Evolutionary conservation across 2,797 vertebrate species (phyloP).

Genomic region (Myioborus melanocephalus): DNA sequence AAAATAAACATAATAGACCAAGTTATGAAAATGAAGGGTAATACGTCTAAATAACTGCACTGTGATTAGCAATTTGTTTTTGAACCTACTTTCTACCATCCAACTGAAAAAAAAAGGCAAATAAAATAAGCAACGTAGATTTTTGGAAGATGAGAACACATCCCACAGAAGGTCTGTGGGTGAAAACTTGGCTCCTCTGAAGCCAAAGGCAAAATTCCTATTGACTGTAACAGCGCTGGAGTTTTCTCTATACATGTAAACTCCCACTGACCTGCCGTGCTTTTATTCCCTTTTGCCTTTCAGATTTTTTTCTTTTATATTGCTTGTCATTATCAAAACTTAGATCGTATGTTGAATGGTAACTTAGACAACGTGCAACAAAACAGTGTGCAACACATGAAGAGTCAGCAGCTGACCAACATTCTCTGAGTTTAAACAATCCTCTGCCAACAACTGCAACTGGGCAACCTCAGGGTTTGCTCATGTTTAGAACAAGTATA

Average conservation of each 20-base stretch:
- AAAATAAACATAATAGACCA: constrained; percentile 43
- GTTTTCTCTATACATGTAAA: not conserved
- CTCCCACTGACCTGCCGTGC: not conserved
- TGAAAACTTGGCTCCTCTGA: not conserved
- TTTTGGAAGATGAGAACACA: not conserved
- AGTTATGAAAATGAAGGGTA: constrained; percentile 15
- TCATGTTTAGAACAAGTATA: not conserved
- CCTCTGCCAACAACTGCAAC: not conserved
- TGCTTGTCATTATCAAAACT: not conserved
- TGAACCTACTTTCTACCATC: not conserved
- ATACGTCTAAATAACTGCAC: not conserved
- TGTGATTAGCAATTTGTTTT: not conserved
- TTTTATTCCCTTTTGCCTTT: not conserved
- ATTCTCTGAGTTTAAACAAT: not conserved
- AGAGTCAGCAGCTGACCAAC: not conserved
- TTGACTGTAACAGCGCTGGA: not conserved
- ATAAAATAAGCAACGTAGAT: not conserved
- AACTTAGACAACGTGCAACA: not conserved
- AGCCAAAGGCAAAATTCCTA: constrained; percentile 7
- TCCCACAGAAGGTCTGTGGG: not conserved
- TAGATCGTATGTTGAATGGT: not conserved
- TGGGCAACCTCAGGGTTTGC: not conserved
- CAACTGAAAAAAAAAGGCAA: not conserved
- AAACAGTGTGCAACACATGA: not conserved
- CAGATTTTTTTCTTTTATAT: not conserved